Evolutionary conservation across 2,113 vertebrate species (phyloP).

Genomic region (Sphaerodactylus townsendi): DNA sequence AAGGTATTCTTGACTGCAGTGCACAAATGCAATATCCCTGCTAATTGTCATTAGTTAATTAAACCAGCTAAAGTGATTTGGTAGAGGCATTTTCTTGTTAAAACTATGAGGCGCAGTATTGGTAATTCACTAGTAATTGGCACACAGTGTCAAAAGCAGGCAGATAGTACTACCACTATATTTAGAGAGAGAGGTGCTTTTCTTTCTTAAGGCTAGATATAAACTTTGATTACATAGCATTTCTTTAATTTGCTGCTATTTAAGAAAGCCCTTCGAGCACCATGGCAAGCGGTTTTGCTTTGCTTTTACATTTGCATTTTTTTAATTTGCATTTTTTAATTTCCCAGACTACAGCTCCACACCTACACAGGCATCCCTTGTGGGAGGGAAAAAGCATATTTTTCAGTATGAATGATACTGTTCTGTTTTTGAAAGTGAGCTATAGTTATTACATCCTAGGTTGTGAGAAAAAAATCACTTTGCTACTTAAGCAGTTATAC

Average conservation of each 20-base stretch:
- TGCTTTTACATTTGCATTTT: constrained; percentile 75
- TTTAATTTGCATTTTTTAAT: constrained; percentile 83
- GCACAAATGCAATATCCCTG: constrained; percentile 50
- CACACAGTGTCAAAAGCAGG: constrained; percentile 56
- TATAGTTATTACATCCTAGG: constrained; percentile 67
- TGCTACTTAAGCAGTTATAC: constrained; percentile 46
- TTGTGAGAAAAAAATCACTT: constrained; percentile 58
- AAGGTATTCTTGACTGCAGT: background rate
- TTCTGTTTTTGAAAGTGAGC: constrained; percentile 65
- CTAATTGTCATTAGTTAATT: constrained; percentile 71
- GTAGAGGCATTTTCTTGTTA: constrained; percentile 51
- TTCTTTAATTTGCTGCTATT: constrained; percentile 81
- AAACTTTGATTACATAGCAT: constrained; percentile 81
- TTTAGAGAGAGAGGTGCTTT: constrained; percentile 74
- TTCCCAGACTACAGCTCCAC: constrained; percentile 73
- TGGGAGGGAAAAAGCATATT: constrained; percentile 69
- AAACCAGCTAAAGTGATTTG: constrained; percentile 57
- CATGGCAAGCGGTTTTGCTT: constrained; percentile 63
- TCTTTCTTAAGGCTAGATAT: constrained; percentile 76
- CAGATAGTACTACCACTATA: constrained; percentile 57
- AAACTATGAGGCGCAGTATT: constrained; percentile 41
- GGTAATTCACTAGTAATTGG: constrained; percentile 50
- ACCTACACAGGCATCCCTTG: constrained; percentile 72
- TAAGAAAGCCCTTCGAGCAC: constrained; percentile 76
- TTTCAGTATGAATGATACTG: constrained; percentile 74